Conservation (phyloP, 2,113 vertebrate species). For the Zeus faber region DNA sequence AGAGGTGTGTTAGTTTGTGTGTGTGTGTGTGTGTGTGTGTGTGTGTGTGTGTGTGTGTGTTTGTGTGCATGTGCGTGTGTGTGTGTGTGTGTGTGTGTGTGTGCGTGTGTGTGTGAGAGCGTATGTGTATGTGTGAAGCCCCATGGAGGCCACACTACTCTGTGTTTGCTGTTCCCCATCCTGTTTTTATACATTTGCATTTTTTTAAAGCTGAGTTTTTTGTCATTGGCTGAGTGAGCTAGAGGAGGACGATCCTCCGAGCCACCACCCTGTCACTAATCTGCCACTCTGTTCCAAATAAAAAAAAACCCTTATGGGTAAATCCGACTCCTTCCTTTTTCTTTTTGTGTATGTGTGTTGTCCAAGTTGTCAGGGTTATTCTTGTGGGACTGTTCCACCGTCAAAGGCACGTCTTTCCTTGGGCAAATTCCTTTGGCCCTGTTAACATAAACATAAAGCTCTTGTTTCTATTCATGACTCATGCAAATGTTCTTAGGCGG, state of each 20-base stretch:
- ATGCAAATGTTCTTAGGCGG: no score
- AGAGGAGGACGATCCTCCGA: slow-evolving; percentile 69
- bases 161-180: slow-evolving; percentile 77
- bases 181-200: slow-evolving; percentile 84
- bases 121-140: slow-evolving; percentile 54
- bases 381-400: no score
- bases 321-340: slow-evolving; percentile 39
- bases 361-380: no score
- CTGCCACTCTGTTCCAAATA: slow-evolving; percentile 84
- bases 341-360: no score
- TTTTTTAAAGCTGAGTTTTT: slow-evolving; percentile 80
- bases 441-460: no score
- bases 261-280: slow-evolving; percentile 80
- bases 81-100: slow-evolving; percentile 35
- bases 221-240: slow-evolving; percentile 76
- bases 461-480: no score
- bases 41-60: slow-evolving; percentile 24
- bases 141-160: slow-evolving; percentile 57
- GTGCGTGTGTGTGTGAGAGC: slow-evolving; percentile 36
- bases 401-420: no score
- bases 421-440: no score
- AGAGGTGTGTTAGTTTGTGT: slow-evolving; percentile 48
- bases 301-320: slow-evolving; percentile 77
- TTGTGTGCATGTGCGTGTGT: slow-evolving; percentile 57
- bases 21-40: slow-evolving; percentile 37